Percentiles rank a stretch among this genome's conserved stretches.
Evolutionary conservation across 2,113 vertebrate genomes (phyloP).

Genomic region (Egretta garzetta): DNA sequence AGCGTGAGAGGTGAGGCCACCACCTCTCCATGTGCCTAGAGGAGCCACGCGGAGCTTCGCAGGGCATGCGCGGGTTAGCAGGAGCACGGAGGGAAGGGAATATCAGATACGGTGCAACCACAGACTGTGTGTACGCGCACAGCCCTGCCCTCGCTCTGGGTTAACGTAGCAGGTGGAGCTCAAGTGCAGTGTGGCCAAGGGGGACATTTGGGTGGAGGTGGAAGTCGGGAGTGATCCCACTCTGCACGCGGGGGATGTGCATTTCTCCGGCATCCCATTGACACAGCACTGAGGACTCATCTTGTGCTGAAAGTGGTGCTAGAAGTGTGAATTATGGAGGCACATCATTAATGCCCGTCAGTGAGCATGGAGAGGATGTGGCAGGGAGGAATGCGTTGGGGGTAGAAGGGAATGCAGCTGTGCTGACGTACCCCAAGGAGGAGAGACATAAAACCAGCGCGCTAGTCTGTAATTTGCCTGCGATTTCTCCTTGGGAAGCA

Average conservation of each 20-base stretch:
- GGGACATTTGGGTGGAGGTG: neutral
- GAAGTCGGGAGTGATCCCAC: accelerated
- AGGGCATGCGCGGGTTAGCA: accelerated
- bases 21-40: neutral
- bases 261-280: neutral
- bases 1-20: neutral
- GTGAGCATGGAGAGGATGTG: neutral
- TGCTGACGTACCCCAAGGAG: neutral
- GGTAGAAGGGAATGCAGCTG: neutral
- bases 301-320: accelerated
- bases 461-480: constrained; percentile 52
- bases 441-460: neutral
- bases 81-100: neutral
- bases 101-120: neutral
- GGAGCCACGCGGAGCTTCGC: accelerated
- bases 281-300: neutral
- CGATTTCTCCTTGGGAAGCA: constrained; percentile 53
- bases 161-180: neutral
- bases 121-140: accelerated
- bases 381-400: neutral
- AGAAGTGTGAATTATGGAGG: neutral
- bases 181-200: neutral
- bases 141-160: neutral
- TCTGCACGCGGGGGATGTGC: accelerated
- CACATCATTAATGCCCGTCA: neutral